phyloP scores from a whole-genome alignment of 2,888 invertebrate species.

The Oasisia sp. region DNA sequence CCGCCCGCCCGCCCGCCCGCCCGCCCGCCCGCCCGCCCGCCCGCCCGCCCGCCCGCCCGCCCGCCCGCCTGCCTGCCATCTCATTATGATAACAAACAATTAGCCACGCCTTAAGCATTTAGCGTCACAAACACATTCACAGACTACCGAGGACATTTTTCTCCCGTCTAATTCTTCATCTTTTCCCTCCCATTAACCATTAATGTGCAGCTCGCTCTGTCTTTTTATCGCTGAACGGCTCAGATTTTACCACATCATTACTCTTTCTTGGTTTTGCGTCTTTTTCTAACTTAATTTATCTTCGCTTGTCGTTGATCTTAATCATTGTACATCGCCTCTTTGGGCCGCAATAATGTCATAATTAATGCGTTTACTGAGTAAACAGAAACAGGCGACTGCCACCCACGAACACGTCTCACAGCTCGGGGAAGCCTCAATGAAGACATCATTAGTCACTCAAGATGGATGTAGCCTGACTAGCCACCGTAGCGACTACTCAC shows the following conservation, averaged over 20 bases:
- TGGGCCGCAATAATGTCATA: constrained; percentile 1
- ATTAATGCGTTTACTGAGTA: constrained; percentile 12
- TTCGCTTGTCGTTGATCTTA: constrained; percentile 13
- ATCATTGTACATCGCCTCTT: not conserved
- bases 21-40: too few species aligned
- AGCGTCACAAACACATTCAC: not conserved
- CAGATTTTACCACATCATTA: not conserved
- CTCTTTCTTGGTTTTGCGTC: not conserved
- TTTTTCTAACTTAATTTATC: not conserved
- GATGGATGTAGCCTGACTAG: not conserved
- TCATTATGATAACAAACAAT: not conserved
- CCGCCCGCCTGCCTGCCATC: not conserved
- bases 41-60: too few species aligned
- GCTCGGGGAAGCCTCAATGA: not conserved
- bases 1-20: not conserved
- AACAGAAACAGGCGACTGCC: not conserved
- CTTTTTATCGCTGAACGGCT: not conserved
- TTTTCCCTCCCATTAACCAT: not conserved
- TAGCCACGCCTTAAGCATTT: not conserved
- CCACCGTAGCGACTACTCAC: not conserved
- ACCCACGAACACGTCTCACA: not conserved
- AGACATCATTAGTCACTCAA: not conserved
- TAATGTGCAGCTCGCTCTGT: not conserved
- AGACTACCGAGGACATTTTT: not conserved
- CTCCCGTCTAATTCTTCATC: not conserved